Evolutionary conservation across 2,113 vertebrate species (phyloP).

Genomic region (Mus spicilegus): DNA sequence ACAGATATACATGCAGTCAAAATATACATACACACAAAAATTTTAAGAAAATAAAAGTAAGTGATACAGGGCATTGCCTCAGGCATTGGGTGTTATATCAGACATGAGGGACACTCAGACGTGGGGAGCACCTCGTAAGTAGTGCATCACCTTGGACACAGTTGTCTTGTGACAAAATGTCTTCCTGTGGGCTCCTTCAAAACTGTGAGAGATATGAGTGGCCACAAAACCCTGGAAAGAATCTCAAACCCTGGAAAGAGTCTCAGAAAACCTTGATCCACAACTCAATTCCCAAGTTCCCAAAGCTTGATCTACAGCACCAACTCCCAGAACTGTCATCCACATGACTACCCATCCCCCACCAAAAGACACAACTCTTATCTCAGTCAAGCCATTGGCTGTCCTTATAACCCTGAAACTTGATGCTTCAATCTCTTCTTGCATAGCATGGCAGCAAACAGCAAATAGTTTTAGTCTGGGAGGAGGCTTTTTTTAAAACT

Average conservation of each 20-base stretch:
- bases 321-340: neutral
- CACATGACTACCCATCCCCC: neutral
- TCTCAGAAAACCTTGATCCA: neutral
- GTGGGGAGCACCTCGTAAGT: neutral
- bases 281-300: neutral
- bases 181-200: neutral
- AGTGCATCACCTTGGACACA: neutral
- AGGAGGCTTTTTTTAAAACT: neutral
- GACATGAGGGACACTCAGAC: neutral
- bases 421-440: neutral
- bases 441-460: neutral
- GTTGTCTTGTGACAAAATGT: neutral
- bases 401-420: neutral
- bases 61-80: neutral
- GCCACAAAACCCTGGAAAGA: neutral
- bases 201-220: neutral
- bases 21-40: neutral
- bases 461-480: neutral
- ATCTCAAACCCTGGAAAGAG: neutral
- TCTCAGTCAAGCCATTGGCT: neutral
- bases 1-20: neutral
- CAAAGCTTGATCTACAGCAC: fast-evolving
- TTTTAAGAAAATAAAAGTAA: neutral
- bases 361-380: neutral
- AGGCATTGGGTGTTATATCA: neutral